Evolutionary conservation across 1,140 invertebrate genomes (phyloP), one percentile per base, ranked within the genome.

Genomic region (Brachionus manjavacas): DNA sequence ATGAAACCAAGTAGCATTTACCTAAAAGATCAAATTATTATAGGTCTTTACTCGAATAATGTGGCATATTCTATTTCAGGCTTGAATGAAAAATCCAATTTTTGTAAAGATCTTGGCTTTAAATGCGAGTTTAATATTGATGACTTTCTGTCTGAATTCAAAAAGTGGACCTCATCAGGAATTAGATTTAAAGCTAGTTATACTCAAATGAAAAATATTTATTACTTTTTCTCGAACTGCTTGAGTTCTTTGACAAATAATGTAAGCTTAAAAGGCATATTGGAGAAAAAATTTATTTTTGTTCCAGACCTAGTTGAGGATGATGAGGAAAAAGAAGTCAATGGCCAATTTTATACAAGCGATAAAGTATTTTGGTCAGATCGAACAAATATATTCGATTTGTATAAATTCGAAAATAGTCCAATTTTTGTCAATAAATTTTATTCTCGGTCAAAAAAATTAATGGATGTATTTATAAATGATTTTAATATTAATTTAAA

Each of bases 151-250:
- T 23, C n/a, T 49, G 16, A 76, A 49, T 76, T 76, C 20, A 49
- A 76, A 52, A 49, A 46, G 14, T 76, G 72, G 72, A 49, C 9
- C 1, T 41, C 1, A 1, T 14, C 20, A 28, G 23, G 11, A 16
- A 74, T 8, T 16, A 74, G 43, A 43, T 76, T 76, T 46, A 25
- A 28, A 20, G 72, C 72, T 9, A 76, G 43, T 31, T 49, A 43
- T 25, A 9, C 14, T 28, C 72, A 76, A 49, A 76, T 76, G 41
- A 46, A 49, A 28, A 76, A 76, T 12, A 76, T 76, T 76, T 76
- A 76, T 28, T n/a, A 25, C 1, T 28, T 14, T 49, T 76, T 76
- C 12, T 46, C 41, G 11, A 76, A 49, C 28, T 23, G n/a, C 2
- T 25, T 76, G 20, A 76, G 28, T 25, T 76, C 41, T 43, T 35